A percentile compares a stretch with the other conserved stretches of the same genome.
phyloP scores from a whole-genome alignment of 2,113 vertebrate species.

The Oryzias woworae region DNA sequence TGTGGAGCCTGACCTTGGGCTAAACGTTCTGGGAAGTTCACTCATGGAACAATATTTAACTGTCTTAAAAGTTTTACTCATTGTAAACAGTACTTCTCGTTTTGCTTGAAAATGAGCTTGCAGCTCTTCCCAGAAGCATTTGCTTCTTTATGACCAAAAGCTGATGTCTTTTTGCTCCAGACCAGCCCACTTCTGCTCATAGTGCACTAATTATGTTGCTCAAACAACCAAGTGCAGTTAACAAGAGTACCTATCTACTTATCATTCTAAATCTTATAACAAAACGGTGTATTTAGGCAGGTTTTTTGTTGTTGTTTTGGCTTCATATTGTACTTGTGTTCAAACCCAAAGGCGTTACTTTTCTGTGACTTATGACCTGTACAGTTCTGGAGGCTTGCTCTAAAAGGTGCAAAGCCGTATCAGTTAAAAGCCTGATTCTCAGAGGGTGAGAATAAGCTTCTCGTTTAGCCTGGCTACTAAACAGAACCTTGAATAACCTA shows the following conservation, averaged over 20 bases:
- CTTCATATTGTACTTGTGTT: too few relatives aligned
- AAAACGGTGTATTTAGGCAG: too few relatives aligned
- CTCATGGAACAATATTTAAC: neutral
- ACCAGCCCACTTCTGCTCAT: neutral
- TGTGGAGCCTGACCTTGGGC: neutral
- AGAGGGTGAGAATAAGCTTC: constrained; percentile 45
- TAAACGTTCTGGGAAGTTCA: neutral
- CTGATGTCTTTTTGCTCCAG: neutral
- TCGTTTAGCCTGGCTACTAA: constrained; percentile 67
- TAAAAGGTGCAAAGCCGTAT: constrained; percentile 26
- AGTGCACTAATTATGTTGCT: neutral
- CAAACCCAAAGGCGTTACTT: neutral
- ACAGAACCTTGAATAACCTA: constrained; percentile 73
- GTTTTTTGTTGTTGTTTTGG: too few relatives aligned
- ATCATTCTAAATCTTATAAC: too few relatives aligned
- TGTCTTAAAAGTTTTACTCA: neutral
- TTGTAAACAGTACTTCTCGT: neutral
- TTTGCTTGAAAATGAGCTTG: neutral
- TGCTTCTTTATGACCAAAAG: neutral
- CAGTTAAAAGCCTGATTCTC: constrained; percentile 36
- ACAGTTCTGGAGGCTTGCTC: constrained; percentile 27
- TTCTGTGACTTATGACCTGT: neutral
- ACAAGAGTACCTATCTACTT: neutral
- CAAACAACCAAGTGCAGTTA: neutral
- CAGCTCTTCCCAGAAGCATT: neutral